phyloP scores from a whole-genome alignment of 2,888 invertebrate species.

The Torymus auratus region DNA sequence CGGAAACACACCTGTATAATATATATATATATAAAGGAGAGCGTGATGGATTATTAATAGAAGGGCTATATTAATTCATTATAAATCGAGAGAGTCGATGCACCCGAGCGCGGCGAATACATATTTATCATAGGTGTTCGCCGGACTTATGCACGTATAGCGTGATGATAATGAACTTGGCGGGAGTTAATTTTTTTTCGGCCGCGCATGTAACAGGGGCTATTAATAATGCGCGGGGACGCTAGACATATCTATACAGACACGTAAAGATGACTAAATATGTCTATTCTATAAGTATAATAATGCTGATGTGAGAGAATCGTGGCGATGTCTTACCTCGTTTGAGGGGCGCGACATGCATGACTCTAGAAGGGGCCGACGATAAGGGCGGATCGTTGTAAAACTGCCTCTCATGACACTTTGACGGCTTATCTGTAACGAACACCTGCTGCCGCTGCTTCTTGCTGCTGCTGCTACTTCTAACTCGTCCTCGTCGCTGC shows the following conservation, averaged over 20 bases:
- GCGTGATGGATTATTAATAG: too few species aligned
- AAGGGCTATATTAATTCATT: too few species aligned
- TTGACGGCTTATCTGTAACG: constrained; percentile 50
- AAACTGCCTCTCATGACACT: constrained; percentile 77
- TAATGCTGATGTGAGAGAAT: too few species aligned
- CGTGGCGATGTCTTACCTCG: constrained; percentile 69
- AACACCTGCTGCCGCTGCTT: constrained; percentile 46
- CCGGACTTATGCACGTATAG: not conserved
- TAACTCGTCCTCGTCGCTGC: not conserved
- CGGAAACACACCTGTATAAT: too few species aligned
- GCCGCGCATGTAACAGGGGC: too few species aligned
- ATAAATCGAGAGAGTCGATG: too few species aligned
- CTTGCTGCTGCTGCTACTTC: not conserved
- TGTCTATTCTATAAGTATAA: too few species aligned
- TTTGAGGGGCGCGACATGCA: constrained; percentile 76
- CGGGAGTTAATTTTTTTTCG: not conserved
- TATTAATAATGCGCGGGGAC: too few species aligned
- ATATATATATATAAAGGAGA: too few species aligned
- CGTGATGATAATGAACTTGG: constrained; percentile 43
- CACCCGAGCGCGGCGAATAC: too few species aligned
- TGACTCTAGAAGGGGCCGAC: constrained; percentile 75
- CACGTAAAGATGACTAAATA: not conserved
- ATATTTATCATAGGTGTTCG: too few species aligned
- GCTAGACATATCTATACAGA: not conserved
- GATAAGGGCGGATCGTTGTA: constrained; percentile 75